Evolutionary conservation across 2,797 vertebrate genomes (phyloP).

Genomic region (Gambusia yucatana): DNA sequence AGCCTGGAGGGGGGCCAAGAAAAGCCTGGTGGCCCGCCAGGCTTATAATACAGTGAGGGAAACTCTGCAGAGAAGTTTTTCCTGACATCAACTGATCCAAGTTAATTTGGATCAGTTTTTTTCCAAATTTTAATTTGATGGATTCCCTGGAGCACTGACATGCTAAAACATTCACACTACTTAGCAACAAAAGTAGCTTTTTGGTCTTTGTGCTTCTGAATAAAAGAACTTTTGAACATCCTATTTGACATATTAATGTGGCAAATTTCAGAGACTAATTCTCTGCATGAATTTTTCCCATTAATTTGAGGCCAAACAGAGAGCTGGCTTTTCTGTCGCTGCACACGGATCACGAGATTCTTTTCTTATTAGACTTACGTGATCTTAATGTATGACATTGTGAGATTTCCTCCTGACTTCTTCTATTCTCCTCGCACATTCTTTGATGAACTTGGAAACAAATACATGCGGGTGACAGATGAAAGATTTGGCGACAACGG

Average conservation of each 20-base stretch:
- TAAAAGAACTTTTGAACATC: neutral
- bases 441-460: neutral
- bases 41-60: no score
- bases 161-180: neutral
- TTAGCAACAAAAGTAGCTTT: neutral
- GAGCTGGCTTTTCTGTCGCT: neutral
- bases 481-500: constrained; percentile 24
- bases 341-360: neutral
- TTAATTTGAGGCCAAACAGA: neutral
- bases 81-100: neutral
- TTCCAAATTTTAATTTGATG: neutral
- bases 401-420: neutral
- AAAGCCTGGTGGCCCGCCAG: no score
- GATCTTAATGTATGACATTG: neutral
- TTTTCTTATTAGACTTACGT: neutral
- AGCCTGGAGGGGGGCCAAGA: no score
- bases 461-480: neutral
- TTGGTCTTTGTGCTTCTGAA: neutral
- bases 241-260: neutral
- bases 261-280: neutral
- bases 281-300: neutral
- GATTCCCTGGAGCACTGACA: neutral
- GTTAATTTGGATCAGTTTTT: no score
- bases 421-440: neutral
- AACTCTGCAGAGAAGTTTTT: neutral